A percentile compares a stretch with the other conserved stretches of the same genome.
These are phyloP conservation scores for Poecile atricapillus DNA, from an alignment of 2,113 vertebrate species.

Conservation along the genomic window DNA sequence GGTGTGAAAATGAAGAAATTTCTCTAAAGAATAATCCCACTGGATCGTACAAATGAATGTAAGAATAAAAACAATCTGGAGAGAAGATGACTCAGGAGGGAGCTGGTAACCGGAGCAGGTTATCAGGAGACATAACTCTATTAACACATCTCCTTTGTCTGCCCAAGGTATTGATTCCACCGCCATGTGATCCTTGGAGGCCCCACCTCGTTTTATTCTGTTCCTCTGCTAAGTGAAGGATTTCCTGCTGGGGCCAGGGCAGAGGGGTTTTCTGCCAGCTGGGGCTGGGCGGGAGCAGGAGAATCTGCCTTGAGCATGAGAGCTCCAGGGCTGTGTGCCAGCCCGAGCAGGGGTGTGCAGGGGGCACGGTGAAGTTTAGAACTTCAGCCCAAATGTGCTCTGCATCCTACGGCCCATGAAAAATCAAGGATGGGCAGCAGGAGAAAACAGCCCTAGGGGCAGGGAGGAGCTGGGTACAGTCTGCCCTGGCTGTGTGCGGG, in stretches of 20 bases:
- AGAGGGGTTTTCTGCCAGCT: not conserved
- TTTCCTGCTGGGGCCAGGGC: not conserved
- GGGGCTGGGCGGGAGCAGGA: not conserved
- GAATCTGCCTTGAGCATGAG: not conserved
- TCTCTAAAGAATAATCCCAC: not conserved
- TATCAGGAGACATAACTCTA: not conserved
- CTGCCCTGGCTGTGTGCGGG: not conserved
- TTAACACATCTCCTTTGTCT: not conserved
- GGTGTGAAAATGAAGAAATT: not conserved
- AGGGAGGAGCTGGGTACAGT: not conserved
- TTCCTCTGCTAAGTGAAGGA: not conserved
- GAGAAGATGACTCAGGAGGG: not conserved
- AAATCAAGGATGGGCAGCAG: not conserved
- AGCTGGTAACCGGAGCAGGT: not conserved
- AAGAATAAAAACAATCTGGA: not conserved
- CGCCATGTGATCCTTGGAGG: not conserved
- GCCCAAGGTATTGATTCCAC: not conserved
- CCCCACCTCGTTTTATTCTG: not conserved
- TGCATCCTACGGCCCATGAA: not conserved
- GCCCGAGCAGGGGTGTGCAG: not conserved
- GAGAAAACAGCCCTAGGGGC: accelerated
- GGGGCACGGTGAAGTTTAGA: not conserved
- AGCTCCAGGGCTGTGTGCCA: not conserved
- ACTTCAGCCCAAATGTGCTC: not conserved
- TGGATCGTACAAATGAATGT: not conserved